These are phyloP conservation scores for Esox lucius DNA, from an alignment of 2,797 vertebrate genomes.

Conservation along the genomic window DNA sequence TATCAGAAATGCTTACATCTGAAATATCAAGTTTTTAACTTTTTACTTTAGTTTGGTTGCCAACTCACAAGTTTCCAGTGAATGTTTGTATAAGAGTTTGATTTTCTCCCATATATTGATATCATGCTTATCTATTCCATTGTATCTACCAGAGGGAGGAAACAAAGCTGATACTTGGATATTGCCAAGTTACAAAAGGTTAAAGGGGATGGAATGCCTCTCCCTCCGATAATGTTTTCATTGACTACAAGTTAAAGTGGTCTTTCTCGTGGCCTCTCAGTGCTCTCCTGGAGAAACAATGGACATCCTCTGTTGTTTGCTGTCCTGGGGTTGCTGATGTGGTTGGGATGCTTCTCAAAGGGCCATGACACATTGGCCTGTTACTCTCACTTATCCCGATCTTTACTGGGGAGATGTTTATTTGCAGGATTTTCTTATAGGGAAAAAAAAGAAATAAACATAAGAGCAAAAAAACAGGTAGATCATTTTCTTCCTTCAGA, in stretches of 20 bases:
- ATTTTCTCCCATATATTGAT: constrained; percentile 47
- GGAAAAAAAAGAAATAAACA: not conserved
- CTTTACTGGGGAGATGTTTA: not conserved
- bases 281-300: constrained; percentile 47
- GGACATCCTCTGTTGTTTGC: constrained; percentile 61
- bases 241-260: constrained; percentile 67
- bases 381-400: not conserved
- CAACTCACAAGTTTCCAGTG: constrained; percentile 34
- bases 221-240: constrained; percentile 67
- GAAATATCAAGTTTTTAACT: not conserved
- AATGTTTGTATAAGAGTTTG: constrained; percentile 29
- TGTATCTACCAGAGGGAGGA: constrained; percentile 46
- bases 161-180: constrained; percentile 47
- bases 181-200: constrained; percentile 68
- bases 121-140: constrained; percentile 48
- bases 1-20: constrained; percentile 8
- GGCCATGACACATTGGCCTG: not conserved
- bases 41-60: not conserved
- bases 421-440: not conserved
- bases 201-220: constrained; percentile 69
- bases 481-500: not conserved
- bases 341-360: constrained; percentile 16
- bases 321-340: constrained; percentile 50
- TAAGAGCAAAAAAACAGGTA: not conserved
- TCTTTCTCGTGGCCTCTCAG: constrained; percentile 60